Percentiles rank a stretch among this genome's conserved stretches.
Evolutionary conservation across 2,797 vertebrate species (phyloP).

Genomic region (Spinus pinus): DNA sequence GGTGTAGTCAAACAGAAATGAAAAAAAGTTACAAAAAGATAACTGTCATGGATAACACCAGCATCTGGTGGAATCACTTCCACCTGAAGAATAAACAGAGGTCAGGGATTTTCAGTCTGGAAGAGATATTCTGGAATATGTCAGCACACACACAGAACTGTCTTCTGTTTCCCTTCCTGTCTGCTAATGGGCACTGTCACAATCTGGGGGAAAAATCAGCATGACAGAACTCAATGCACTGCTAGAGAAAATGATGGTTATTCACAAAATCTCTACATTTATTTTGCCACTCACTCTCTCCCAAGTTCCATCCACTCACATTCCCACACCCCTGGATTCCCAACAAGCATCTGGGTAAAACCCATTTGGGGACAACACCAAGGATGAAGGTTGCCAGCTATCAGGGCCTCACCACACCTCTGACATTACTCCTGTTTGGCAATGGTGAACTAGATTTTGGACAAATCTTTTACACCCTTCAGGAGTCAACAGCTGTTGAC

Average conservation of each 20-base stretch:
- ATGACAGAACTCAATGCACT: not conserved
- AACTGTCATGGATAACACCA: not conserved
- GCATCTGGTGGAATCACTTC: not conserved
- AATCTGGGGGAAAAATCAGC: not conserved
- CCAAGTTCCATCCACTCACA: not conserved
- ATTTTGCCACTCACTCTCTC: not conserved
- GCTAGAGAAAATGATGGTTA: not conserved
- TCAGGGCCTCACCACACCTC: not conserved
- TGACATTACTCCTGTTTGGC: not conserved
- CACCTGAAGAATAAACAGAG: not conserved
- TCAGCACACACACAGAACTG: not conserved
- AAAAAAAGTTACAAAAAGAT: not conserved
- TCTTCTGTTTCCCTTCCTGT: not conserved
- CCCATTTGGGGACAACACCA: rapidly evolving
- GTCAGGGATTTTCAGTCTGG: not conserved
- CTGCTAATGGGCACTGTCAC: not conserved
- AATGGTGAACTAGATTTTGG: not conserved
- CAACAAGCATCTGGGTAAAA: not conserved
- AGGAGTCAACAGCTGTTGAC: not conserved
- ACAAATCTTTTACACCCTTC: not conserved
- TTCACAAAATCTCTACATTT: not conserved
- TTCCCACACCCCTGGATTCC: not conserved
- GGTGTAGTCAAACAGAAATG: not conserved
- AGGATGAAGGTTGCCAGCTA: not conserved
- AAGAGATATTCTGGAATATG: not conserved